Percentiles rank a stretch among this genome's conserved stretches.
These are phyloP conservation scores for Gallinago undulata DNA, from an alignment of 2,113 vertebrate genomes.

Conservation along the genomic window DNA sequence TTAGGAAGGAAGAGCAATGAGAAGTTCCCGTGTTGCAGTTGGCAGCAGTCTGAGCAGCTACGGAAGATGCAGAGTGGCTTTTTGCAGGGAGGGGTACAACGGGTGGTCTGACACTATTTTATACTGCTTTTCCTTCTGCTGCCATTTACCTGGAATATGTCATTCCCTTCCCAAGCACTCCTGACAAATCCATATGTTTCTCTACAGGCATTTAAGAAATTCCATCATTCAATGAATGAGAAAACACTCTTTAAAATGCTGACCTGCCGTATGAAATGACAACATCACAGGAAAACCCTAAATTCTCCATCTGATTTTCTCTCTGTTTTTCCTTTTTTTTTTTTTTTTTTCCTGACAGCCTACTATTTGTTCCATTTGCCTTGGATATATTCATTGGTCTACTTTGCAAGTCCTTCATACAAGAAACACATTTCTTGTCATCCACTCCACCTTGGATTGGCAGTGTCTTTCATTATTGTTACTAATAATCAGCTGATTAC, in stretches of 20 bases:
- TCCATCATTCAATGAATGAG: not conserved
- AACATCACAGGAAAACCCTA: not conserved
- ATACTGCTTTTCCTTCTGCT: not conserved
- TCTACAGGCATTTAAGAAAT: not conserved
- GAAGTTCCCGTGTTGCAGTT: not conserved
- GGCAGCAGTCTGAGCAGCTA: not conserved
- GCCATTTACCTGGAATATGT: not conserved
- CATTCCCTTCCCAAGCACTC: not conserved
- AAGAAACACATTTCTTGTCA: not conserved
- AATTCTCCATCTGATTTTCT: not conserved
- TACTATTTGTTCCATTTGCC: not conserved
- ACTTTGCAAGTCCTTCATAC: not conserved
- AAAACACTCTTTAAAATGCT: not conserved
- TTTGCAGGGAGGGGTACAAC: not conserved
- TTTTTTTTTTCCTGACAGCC: not conserved
- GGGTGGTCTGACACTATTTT: not conserved
- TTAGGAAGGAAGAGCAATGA: not conserved
- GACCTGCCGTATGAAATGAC: not conserved
- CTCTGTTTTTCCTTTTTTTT: not conserved
- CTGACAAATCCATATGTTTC: not conserved
- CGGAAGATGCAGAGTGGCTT: not conserved
- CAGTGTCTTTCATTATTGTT: not conserved
- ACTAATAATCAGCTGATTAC: not conserved
- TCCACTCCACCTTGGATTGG: not conserved
- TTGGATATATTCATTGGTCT: not conserved